Conservation (phyloP, 2,797 vertebrate species). For the Alcedo atthis region DNA sequence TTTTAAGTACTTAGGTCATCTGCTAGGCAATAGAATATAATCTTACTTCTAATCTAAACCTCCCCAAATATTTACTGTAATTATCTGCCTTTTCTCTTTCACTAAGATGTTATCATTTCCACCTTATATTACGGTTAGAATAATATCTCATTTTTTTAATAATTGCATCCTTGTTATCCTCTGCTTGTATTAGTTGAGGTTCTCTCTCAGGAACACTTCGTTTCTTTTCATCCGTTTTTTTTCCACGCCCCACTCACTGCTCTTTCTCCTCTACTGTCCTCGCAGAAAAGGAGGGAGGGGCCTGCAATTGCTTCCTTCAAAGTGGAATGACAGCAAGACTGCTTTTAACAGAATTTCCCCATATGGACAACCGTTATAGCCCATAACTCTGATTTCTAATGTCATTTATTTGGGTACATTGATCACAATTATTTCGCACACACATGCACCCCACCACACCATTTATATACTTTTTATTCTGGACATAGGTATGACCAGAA, state of each 20-base stretch:
- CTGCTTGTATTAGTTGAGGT: neutral
- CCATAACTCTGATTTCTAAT: neutral
- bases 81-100: neutral
- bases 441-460: rapidly evolving
- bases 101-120: neutral
- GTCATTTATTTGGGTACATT: neutral
- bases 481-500: neutral
- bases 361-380: neutral
- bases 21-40: neutral
- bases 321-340: neutral
- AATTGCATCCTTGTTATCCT: neutral
- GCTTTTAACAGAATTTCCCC: neutral
- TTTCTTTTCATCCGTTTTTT: neutral
- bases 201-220: neutral
- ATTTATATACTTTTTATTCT: neutral
- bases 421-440: neutral
- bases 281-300: neutral
- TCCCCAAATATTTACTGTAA: neutral
- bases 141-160: neutral
- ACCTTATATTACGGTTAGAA: neutral
- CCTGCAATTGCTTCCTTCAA: neutral
- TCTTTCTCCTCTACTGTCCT: neutral
- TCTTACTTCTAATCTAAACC: neutral
- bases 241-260: neutral
- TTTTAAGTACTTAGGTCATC: neutral